Evolutionary conservation across 2,797 vertebrate genomes (phyloP).

Genomic region (Ctenopoma kingsleyae): DNA sequence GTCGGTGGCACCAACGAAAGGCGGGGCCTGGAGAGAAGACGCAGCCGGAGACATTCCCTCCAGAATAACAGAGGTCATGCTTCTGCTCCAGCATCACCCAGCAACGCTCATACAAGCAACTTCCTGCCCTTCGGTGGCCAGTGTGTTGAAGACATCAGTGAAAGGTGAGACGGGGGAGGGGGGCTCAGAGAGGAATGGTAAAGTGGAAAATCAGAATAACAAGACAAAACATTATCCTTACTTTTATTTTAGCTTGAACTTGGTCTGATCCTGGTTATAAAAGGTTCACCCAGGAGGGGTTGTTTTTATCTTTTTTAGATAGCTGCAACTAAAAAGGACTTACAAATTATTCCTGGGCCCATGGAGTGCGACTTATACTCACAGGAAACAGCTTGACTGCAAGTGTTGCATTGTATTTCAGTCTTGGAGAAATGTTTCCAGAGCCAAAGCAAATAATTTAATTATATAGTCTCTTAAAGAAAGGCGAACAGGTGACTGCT

Average conservation of each 20-base stretch:
- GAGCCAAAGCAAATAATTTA: conserved; percentile 64
- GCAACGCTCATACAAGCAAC: conserved; percentile 65
- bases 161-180: conserved; percentile 86
- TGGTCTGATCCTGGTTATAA: conserved; percentile 19
- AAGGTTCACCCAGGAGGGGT: conserved; percentile 22
- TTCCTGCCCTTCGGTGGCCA: conserved; percentile 83
- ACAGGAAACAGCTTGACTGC: conserved; percentile 64
- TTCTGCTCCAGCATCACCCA: conserved; percentile 90
- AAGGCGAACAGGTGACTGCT: conserved; percentile 42
- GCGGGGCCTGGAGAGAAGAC: conserved; percentile 89
- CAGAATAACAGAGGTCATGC: conserved; percentile 86
- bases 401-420: conserved; percentile 62
- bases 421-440: conserved; percentile 51
- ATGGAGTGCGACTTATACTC: conserved; percentile 31
- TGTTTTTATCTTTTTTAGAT: conserved; percentile 29
- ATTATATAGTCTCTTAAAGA: conserved; percentile 67
- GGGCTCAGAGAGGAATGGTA: not conserved
- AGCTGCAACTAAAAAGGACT: conserved; percentile 43
- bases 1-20: conserved; percentile 86
- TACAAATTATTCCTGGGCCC: conserved; percentile 45
- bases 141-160: conserved; percentile 85
- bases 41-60: conserved; percentile 93
- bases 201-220: conserved; percentile 12
- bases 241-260: conserved; percentile 27
- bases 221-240: not conserved